These are phyloP conservation scores for Parazoanthus atlanticus DNA, from an alignment of 92 coral and sea anemone genomes.

Conservation along the genomic window DNA sequence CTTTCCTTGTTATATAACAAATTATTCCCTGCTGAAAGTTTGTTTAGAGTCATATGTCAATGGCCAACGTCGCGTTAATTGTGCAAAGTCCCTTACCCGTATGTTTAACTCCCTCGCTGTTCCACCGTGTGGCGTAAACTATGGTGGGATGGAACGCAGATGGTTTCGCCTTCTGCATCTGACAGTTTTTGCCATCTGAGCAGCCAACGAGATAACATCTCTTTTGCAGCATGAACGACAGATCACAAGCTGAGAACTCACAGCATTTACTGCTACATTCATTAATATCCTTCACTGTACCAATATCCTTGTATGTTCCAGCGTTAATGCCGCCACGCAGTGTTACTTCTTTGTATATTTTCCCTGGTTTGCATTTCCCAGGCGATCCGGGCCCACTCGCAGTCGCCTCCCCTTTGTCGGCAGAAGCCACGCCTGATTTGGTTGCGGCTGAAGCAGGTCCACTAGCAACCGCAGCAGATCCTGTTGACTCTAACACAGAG, in stretches of 20 bases:
- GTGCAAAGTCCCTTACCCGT: constrained; percentile 60
- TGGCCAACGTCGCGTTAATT: background rate
- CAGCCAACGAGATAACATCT: constrained; percentile 97
- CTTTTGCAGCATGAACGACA: constrained; percentile 86
- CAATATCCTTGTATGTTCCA: constrained; percentile 96
- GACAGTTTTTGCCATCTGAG: constrained; percentile 93
- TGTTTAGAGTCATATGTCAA: background rate
- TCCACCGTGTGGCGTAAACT: constrained; percentile 91
- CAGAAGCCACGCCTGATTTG: constrained; percentile 16
- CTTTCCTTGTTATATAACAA: too few species aligned
- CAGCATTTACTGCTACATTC: constrained; percentile 94
- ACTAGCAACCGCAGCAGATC: background rate
- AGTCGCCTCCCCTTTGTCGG: constrained; percentile 2
- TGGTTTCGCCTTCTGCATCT: constrained; percentile 92
- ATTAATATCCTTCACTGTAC: constrained; percentile 72
- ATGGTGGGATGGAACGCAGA: constrained; percentile 91
- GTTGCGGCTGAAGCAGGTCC: constrained; percentile 13
- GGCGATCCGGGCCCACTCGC: constrained; percentile 71
- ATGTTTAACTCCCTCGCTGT: constrained; percentile 97
- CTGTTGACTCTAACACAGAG: too few species aligned
- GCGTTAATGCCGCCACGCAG: constrained; percentile 98
- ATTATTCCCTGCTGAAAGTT: too few species aligned
- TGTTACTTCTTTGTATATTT: constrained; percentile 87
- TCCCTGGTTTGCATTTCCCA: constrained; percentile 91
- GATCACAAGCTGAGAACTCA: constrained; percentile 93